Evolutionary conservation across 2,797 vertebrate genomes (phyloP).

Genomic region (Dicrostonyx torquatus): DNA sequence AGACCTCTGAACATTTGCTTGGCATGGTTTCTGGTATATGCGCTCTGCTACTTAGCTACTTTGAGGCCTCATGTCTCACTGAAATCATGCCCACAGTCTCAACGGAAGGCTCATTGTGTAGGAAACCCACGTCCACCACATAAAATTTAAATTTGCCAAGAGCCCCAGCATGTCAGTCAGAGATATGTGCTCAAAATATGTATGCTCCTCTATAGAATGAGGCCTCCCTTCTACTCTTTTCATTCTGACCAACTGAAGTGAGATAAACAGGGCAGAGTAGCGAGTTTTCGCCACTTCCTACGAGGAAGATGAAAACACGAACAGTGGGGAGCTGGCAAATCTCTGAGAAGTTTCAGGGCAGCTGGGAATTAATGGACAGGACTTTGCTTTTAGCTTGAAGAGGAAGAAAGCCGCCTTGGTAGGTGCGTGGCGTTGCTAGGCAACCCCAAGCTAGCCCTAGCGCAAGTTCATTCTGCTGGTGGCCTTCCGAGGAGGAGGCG

Average conservation of each 20-base stretch:
- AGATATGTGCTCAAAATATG: constrained; percentile 64
- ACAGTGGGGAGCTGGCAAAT: constrained; percentile 85
- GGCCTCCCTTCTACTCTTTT: background rate
- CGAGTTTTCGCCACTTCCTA: constrained; percentile 81
- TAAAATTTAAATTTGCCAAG: constrained; percentile 82
- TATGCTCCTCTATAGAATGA: constrained; percentile 51
- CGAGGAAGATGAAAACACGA: constrained; percentile 86
- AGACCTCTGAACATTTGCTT: constrained; percentile 24
- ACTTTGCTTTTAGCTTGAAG: constrained; percentile 86
- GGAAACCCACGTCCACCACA: constrained; percentile 78
- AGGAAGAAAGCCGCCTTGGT: constrained; percentile 81
- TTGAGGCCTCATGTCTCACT: constrained; percentile 70
- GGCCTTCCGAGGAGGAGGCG: constrained; percentile 81
- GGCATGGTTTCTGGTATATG: constrained; percentile 31
- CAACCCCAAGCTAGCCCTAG: constrained; percentile 82
- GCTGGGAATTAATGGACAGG: constrained; percentile 89
- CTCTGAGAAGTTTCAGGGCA: constrained; percentile 86
- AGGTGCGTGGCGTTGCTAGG: constrained; percentile 86
- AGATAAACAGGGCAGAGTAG: constrained; percentile 84
- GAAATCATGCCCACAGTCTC: constrained; percentile 69
- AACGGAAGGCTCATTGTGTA: constrained; percentile 63
- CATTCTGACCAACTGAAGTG: constrained; percentile 65
- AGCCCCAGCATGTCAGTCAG: constrained; percentile 63
- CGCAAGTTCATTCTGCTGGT: constrained; percentile 81
- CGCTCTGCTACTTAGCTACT: constrained; percentile 72